These are phyloP conservation scores for Antrozous pallidus DNA, from an alignment of 2,797 vertebrate genomes.

Conservation along the genomic window DNA sequence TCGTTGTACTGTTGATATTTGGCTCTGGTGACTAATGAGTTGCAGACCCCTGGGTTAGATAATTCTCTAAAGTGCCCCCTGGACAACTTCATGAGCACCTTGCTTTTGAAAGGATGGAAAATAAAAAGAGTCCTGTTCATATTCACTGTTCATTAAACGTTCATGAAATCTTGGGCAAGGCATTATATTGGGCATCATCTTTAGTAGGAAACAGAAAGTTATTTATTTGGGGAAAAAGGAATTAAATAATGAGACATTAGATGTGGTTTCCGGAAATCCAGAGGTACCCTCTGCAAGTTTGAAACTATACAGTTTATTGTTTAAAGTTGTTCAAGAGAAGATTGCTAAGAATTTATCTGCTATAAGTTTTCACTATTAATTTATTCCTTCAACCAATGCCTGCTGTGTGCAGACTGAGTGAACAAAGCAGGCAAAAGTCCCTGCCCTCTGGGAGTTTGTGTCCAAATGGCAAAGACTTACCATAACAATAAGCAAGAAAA, in stretches of 20 bases:
- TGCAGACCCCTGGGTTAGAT: too few relatives aligned
- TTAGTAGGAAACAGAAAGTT: constrained; percentile 8
- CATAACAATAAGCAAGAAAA: not conserved
- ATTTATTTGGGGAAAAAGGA: not conserved
- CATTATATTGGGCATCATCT: not conserved
- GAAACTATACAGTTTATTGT: not conserved
- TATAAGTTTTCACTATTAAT: not conserved
- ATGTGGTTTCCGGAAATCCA: not conserved
- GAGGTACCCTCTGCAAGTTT: not conserved
- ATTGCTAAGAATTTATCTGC: not conserved
- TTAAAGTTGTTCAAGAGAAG: not conserved
- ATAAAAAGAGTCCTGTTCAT: not conserved
- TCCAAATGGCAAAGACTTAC: not conserved
- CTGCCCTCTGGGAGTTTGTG: not conserved
- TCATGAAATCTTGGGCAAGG: not conserved
- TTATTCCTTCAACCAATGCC: not conserved
- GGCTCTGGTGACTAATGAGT: too few relatives aligned
- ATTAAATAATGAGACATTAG: constrained; percentile 7
- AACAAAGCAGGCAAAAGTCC: not conserved
- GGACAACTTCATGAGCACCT: not conserved
- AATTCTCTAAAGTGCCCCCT: not conserved
- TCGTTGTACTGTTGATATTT: too few relatives aligned
- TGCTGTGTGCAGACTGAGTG: not conserved
- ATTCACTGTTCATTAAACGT: not conserved
- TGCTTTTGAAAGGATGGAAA: not conserved